Evolutionary conservation across 2,888 invertebrate genomes (phyloP), one percentile per base, ranked within the genome.

Genomic region (Ommatoiulus sabulosus): DNA sequence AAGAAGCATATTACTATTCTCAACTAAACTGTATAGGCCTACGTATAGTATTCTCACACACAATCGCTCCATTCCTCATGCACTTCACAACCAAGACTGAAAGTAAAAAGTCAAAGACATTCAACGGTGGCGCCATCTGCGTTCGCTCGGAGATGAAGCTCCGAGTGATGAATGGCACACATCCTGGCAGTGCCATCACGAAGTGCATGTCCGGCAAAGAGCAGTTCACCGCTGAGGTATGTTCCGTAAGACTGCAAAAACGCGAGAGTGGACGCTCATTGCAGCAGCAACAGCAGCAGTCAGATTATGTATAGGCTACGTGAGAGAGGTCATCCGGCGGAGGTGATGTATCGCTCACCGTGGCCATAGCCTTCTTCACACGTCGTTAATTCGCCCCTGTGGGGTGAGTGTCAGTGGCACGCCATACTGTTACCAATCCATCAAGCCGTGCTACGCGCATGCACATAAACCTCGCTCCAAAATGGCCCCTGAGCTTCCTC

Each of bases 361-460:
- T 72, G 72, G 72, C 72, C 72, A 72, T 72, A 72, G 72, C 72
- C 72, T 72, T 80, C 80, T 80, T 80, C 80, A 80, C 80, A 80
- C 80, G 80, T 80, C 80, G 24, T 80, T 80, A 80, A 80, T 80
- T 80, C 35, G 80, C 80, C 80, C 80, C 80, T 80, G 80, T 80
- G 35, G 80, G 80, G 80, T 1, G 35, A 80, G 80, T 80, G 80
- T 80, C 80, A 80, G 80, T 80, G 80, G 80, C 80, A 35, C 35
- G 80, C 80, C 80, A 80, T 35, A 35, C 80, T 80, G 80, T 35
- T 80, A 80, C 80, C 80, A 4, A 80, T 80, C 80, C 80, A 80
- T 80, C 80, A 80, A 80, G 63, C 63, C 4, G 15, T 15, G n/a
- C 17, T 6, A 24, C 72, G n/a, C 72, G 7, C 20, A 24, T 24